Evolutionary conservation across 2,797 vertebrate genomes (phyloP).

Genomic region (Muscicapa comitata): DNA sequence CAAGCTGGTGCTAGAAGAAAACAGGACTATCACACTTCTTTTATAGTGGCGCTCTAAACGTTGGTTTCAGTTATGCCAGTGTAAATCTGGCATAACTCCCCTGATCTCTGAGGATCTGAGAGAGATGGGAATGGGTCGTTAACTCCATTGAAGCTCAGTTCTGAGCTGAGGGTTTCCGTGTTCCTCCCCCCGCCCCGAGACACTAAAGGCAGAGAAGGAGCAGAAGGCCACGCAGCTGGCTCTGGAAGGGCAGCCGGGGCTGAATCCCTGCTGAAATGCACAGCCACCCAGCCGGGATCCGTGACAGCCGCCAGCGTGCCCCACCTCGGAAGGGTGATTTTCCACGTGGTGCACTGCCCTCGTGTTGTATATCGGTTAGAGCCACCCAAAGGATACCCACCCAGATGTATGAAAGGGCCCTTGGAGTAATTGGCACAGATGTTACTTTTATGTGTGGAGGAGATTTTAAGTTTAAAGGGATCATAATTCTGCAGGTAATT

Average conservation of each 20-base stretch:
- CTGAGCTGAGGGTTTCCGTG: slow-evolving; percentile 61
- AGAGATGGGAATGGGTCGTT: slow-evolving; percentile 30
- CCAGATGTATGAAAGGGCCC: slow-evolving; percentile 66
- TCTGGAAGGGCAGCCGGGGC: neutral
- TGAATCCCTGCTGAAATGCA: neutral
- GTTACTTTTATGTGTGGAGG: slow-evolving; percentile 70
- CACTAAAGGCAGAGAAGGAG: neutral
- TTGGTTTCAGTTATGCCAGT: neutral
- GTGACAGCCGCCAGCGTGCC: neutral
- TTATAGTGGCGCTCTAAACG: neutral
- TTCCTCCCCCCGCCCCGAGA: neutral
- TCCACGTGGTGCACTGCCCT: neutral
- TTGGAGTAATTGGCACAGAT: slow-evolving; percentile 66
- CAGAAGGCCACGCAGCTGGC: neutral
- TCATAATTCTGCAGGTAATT: slow-evolving; percentile 79
- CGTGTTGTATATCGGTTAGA: neutral
- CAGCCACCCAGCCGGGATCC: neutral
- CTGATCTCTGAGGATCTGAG: neutral
- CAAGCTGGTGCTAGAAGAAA: slow-evolving; percentile 48
- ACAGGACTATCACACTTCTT: neutral
- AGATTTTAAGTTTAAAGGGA: slow-evolving; percentile 75
- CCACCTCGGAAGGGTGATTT: neutral
- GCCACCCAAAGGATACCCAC: slow-evolving; percentile 55
- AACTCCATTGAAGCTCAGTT: slow-evolving; percentile 64
- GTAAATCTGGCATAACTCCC: neutral